Percentiles rank a stretch among this genome's conserved stretches.
Evolutionary conservation across 2,113 vertebrate species (phyloP).

Genomic region (Agapornis roseicollis): DNA sequence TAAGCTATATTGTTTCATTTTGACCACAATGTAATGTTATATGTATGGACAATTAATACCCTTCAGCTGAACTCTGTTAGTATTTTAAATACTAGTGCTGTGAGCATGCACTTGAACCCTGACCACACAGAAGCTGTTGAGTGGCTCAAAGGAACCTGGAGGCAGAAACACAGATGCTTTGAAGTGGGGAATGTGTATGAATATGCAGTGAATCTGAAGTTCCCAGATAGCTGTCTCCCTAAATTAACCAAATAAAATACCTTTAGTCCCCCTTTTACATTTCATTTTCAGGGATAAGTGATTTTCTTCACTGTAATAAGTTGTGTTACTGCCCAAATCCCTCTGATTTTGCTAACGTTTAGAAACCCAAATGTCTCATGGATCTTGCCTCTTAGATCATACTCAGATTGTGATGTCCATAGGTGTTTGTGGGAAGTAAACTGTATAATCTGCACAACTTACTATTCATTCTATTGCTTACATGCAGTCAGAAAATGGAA

Average conservation of each 20-base stretch:
- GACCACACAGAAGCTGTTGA: background rate
- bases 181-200: background rate
- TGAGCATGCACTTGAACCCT: background rate
- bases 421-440: background rate
- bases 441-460: background rate
- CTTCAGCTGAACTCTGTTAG: background rate
- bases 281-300: background rate
- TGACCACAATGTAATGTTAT: background rate
- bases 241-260: background rate
- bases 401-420: background rate
- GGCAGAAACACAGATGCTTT: background rate
- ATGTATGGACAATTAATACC: background rate
- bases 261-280: background rate
- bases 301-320: background rate
- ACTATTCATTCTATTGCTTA: background rate
- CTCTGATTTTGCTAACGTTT: background rate
- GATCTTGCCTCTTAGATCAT: background rate
- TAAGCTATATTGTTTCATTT: background rate
- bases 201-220: background rate
- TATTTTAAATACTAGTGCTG: background rate
- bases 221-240: background rate
- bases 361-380: background rate
- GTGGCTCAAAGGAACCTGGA: background rate
- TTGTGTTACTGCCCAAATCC: background rate
- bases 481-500: background rate